Evolutionary conservation across 1,140 invertebrate genomes (phyloP).

Genomic region (Drosophila santomea): DNA sequence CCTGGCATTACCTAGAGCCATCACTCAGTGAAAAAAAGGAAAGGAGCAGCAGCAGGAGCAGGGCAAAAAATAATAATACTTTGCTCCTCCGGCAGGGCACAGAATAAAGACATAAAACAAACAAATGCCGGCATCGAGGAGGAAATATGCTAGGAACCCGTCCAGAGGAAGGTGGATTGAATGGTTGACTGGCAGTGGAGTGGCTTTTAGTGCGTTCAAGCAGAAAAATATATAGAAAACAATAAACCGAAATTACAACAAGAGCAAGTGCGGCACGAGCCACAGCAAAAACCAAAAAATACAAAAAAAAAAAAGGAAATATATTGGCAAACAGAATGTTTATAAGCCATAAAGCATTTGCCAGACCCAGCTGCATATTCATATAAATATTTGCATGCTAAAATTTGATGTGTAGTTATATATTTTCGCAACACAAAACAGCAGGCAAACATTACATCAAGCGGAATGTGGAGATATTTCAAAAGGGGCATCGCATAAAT

Average conservation of each 20-base stretch:
- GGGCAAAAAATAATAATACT: slow-evolving; percentile 61
- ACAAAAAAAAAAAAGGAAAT: background rate
- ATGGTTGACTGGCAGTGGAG: slow-evolving; percentile 67
- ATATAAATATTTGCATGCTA: slow-evolving; percentile 67
- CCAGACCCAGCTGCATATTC: slow-evolving; percentile 25
- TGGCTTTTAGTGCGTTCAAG: slow-evolving; percentile 81
- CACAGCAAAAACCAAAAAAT: slow-evolving; percentile 7
- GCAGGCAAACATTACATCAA: background rate
- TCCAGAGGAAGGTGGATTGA: slow-evolving; percentile 29
- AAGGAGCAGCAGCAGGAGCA: slow-evolving; percentile 21
- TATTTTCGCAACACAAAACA: slow-evolving; percentile 43
- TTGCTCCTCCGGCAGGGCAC: slow-evolving; percentile 51
- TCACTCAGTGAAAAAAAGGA: slow-evolving; percentile 57
- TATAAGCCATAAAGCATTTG: slow-evolving; percentile 71
- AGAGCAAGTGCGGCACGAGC: slow-evolving; percentile 24
- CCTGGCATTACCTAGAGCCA: slow-evolving; percentile 57
- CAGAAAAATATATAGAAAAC: slow-evolving; percentile 82
- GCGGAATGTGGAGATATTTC: slow-evolving; percentile 15
- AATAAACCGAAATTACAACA: slow-evolving; percentile 80
- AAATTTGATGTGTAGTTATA: slow-evolving; percentile 75
- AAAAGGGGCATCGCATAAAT: slow-evolving; percentile 25
- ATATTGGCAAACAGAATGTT: slow-evolving; percentile 78
- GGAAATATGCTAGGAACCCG: slow-evolving; percentile 11
- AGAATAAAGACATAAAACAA: slow-evolving; percentile 81
- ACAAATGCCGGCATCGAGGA: slow-evolving; percentile 61